Conservation (phyloP, 2,888 invertebrate genomes). For the Drosophila buzzatii region DNA sequence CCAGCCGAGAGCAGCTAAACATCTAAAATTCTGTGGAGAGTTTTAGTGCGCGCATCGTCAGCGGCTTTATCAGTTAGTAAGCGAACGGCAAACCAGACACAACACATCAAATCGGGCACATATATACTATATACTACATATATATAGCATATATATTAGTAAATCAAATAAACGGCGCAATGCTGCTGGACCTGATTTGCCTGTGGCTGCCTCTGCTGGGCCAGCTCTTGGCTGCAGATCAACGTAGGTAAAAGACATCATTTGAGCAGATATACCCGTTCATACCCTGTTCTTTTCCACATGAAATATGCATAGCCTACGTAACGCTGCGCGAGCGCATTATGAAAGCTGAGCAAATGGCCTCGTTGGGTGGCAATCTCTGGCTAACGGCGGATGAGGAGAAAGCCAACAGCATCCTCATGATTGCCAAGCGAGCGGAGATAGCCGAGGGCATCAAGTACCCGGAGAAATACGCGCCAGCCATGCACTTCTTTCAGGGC, state of each 20-base stretch:
- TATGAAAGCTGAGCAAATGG: slow-evolving; percentile 82
- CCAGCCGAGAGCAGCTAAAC: slow-evolving; percentile 20
- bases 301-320: slow-evolving; percentile 70
- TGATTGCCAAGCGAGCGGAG: slow-evolving; percentile 84
- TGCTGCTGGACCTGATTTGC: slow-evolving; percentile 36
- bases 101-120: slow-evolving; percentile 35
- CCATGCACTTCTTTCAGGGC: slow-evolving; percentile 87
- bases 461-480: slow-evolving; percentile 86
- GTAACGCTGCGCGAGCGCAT: slow-evolving; percentile 83
- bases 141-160: not conserved
- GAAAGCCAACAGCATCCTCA: slow-evolving; percentile 84
- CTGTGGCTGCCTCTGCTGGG: slow-evolving; percentile 33
- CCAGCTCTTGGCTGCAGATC: slow-evolving; percentile 42
- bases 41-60: slow-evolving; percentile 28
- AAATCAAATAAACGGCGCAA: slow-evolving; percentile 29
- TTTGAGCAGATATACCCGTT: not conserved
- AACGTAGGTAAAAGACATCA: slow-evolving; percentile 44
- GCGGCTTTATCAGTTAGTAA: slow-evolving; percentile 65
- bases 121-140: not conserved
- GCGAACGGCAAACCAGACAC: slow-evolving; percentile 43
- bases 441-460: slow-evolving; percentile 81
- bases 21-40: slow-evolving; percentile 47
- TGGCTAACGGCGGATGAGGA: slow-evolving; percentile 83
- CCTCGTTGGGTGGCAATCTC: slow-evolving; percentile 82
- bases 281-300: not conserved